Conservation (phyloP, 2,888 invertebrate genomes). For the Phlogophora meticulosa region DNA sequence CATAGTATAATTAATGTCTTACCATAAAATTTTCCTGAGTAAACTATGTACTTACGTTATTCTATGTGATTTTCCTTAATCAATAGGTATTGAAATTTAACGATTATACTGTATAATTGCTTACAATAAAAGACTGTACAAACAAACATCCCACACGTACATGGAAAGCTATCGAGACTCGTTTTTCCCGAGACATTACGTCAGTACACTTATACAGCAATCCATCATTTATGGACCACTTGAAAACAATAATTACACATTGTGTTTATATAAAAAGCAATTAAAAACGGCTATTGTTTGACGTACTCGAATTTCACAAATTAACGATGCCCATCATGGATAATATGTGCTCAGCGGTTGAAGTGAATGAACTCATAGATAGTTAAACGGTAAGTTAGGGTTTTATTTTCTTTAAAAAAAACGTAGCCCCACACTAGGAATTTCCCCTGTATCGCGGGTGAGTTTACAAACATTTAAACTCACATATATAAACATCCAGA, state of each 20-base stretch:
- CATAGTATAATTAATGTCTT: too few species aligned
- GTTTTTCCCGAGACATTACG: conserved; percentile 50
- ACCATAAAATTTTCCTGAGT: neutral
- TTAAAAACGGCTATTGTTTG: conserved; percentile 77
- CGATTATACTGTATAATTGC: conserved; percentile 9
- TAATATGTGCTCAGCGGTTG: conserved; percentile 18
- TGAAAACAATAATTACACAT: conserved; percentile 66
- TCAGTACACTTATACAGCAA: conserved; percentile 66
- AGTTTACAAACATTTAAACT: too few species aligned
- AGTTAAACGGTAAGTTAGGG: neutral
- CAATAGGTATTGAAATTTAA: neutral
- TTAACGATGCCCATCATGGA: conserved; percentile 35
- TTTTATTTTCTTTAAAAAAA: too few species aligned
- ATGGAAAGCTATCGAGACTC: conserved; percentile 26
- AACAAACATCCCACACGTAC: conserved; percentile 23
- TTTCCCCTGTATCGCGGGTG: too few species aligned
- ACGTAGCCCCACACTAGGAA: too few species aligned
- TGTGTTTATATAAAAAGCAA: conserved; percentile 77
- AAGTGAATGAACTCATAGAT: conserved; percentile 39
- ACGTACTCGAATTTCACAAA: conserved; percentile 61
- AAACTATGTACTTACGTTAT: neutral
- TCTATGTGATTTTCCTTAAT: neutral
- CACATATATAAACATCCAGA: too few species aligned
- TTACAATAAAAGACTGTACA: conserved; percentile 15
- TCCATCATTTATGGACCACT: conserved; percentile 68